A percentile compares a stretch with the other conserved stretches of the same genome.
These are phyloP conservation scores for Microctonus hyperodae DNA, from an alignment of 2,888 invertebrate species.

Conservation along the genomic window DNA sequence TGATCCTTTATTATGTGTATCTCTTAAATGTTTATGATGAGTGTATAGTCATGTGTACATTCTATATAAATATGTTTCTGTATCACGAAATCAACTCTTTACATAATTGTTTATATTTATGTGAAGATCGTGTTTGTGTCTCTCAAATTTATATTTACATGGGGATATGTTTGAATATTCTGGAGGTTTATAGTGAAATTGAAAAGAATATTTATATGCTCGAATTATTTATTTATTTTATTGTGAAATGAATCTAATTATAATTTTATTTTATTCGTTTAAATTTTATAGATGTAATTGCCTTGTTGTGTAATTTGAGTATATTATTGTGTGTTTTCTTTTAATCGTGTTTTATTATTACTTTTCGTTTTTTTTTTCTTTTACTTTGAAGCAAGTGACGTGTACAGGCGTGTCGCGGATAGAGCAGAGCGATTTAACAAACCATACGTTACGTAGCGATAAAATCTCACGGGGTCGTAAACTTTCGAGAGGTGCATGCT, in stretches of 20 bases:
- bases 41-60: background rate
- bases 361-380: constrained; percentile 9
- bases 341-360: background rate
- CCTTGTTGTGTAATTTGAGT: background rate
- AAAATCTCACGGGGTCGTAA: constrained; percentile 62
- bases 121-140: too few species aligned
- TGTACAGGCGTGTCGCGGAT: constrained; percentile 33
- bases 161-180: too few species aligned
- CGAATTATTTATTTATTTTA: too few species aligned
- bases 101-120: background rate
- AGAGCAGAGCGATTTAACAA: constrained; percentile 60
- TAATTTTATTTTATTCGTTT: too few species aligned
- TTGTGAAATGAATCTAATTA: too few species aligned
- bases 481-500: constrained; percentile 51
- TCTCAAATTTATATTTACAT: too few species aligned
- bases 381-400: constrained; percentile 15
- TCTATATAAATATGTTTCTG: background rate
- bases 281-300: background rate
- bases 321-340: background rate
- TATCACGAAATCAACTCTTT: background rate
- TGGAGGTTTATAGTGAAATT: too few species aligned
- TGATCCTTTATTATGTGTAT: constrained; percentile 28
- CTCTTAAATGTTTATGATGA: constrained; percentile 1
- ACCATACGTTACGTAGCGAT: constrained; percentile 62
- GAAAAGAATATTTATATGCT: too few species aligned